These are phyloP conservation scores for Rhabdomys dilectus DNA, from an alignment of 2,113 vertebrate species.

Conservation along the genomic window DNA sequence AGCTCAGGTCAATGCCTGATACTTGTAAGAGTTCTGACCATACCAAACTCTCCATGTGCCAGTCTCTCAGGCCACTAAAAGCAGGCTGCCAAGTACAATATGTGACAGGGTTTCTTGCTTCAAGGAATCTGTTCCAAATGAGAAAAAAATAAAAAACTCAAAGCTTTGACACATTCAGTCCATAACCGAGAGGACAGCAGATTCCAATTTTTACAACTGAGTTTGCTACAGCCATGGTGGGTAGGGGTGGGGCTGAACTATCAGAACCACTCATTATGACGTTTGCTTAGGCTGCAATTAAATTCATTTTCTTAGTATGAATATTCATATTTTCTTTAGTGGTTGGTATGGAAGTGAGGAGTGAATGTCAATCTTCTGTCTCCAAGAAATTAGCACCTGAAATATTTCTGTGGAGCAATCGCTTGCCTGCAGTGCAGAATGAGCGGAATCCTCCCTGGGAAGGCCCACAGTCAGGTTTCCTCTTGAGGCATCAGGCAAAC, in stretches of 20 bases:
- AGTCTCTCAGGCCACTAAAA: not conserved
- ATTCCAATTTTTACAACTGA: slow-evolving; percentile 37
- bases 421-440: slow-evolving; percentile 27
- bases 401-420: slow-evolving; percentile 47
- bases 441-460: not conserved
- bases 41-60: not conserved
- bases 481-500: not conserved
- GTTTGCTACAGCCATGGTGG: not conserved
- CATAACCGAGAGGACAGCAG: not conserved
- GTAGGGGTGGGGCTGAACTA: not conserved
- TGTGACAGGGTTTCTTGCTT: not conserved
- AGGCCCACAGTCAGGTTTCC: not conserved
- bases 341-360: slow-evolving; percentile 59
- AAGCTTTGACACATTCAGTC: slow-evolving; percentile 28
- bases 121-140: slow-evolving; percentile 16
- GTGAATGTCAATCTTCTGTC: slow-evolving; percentile 46
- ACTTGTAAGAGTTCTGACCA: not conserved
- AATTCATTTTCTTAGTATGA: slow-evolving; percentile 68
- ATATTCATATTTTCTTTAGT: slow-evolving; percentile 75
- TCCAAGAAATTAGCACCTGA: slow-evolving; percentile 71
- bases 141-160: slow-evolving; percentile 50
- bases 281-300: slow-evolving; percentile 67
- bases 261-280: slow-evolving; percentile 69
- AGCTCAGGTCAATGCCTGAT: not conserved
- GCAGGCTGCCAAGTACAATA: not conserved